These are phyloP conservation scores for Brachyhypopomus gauderio DNA, from an alignment of 2,113 vertebrate species.

Conservation along the genomic window DNA sequence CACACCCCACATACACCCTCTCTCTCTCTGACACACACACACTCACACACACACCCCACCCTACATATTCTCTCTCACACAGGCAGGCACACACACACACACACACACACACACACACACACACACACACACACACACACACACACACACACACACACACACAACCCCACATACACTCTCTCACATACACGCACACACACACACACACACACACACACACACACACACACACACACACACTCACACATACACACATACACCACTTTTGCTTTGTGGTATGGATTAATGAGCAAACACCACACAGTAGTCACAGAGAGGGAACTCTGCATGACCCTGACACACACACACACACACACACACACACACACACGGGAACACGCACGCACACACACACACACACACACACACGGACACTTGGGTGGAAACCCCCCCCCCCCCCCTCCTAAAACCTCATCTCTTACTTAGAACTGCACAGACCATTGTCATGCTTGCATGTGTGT, in stretches of 20 bases:
- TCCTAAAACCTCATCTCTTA: too few species aligned
- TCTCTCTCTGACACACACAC: not conserved
- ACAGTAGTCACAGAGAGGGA: conserved; percentile 19
- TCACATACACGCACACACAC: not conserved
- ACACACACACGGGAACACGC: not conserved
- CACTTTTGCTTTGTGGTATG: not conserved
- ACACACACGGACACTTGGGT: too few species aligned
- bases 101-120: not conserved
- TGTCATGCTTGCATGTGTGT: not conserved
- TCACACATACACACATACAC: not conserved
- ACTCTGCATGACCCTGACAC: not conserved
- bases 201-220: not conserved
- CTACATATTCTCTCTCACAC: not conserved
- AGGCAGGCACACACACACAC: not conserved
- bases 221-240: conserved; percentile 6
- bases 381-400: not conserved
- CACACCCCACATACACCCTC: not conserved
- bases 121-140: not conserved
- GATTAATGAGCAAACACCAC: not conserved
- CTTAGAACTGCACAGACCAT: too few species aligned
- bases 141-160: not conserved
- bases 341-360: conserved; percentile 19
- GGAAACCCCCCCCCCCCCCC: not conserved
- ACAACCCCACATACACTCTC: not conserved
- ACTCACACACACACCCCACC: too few species aligned